These are phyloP conservation scores for Falcunculus frontatus DNA, from an alignment of 2,113 vertebrate genomes.

Conservation along the genomic window DNA sequence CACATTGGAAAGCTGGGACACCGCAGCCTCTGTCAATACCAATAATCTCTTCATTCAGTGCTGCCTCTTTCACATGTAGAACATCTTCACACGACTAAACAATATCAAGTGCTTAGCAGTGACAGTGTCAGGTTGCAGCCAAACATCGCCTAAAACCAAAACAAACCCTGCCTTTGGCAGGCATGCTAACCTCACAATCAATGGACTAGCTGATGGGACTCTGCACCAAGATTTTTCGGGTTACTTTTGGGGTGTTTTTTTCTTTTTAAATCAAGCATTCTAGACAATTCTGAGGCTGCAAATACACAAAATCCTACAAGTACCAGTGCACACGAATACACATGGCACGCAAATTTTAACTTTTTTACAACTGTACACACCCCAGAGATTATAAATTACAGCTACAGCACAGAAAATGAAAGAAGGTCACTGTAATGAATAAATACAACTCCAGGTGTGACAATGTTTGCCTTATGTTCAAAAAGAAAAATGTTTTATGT, in stretches of 20 bases:
- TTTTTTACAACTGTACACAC: neutral
- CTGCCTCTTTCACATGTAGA: neutral
- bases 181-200: neutral
- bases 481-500: neutral
- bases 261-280: neutral
- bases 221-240: neutral
- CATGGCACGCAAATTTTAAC: neutral
- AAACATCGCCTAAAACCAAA: neutral
- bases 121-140: slow-evolving; percentile 41
- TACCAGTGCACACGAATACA: neutral
- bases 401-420: neutral
- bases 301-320: neutral
- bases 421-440: neutral
- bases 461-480: neutral
- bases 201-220: neutral
- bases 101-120: slow-evolving; percentile 45
- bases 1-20: neutral
- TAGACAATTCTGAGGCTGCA: neutral
- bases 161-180: slow-evolving; percentile 1
- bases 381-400: neutral
- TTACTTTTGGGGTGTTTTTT: neutral
- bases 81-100: neutral
- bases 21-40: neutral
- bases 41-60: neutral
- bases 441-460: neutral